Percentiles rank a stretch among this genome's conserved stretches.
Conservation (phyloP, 2,113 vertebrate species). For the Lamprotornis superbus region DNA sequence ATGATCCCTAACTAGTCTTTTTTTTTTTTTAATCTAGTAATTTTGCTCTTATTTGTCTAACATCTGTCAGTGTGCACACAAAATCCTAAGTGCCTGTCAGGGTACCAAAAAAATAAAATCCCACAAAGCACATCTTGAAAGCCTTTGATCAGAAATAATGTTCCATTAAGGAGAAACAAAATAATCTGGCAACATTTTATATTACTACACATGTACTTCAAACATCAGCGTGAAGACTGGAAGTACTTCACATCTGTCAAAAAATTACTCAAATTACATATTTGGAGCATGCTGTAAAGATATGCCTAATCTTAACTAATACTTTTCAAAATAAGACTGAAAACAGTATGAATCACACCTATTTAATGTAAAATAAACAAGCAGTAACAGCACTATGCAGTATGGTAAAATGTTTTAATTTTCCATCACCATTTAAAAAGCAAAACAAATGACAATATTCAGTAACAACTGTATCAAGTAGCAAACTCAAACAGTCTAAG, state of each 20-base stretch:
- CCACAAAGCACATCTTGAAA: not conserved
- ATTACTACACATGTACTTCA: not conserved
- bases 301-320: not conserved
- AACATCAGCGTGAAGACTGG: not conserved
- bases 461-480: not conserved
- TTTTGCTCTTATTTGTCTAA: not conserved
- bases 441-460: not conserved
- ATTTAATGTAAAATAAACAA: not conserved
- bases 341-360: constrained; percentile 3
- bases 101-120: not conserved
- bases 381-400: not conserved
- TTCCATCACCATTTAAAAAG: not conserved
- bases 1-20: not conserved
- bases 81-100: not conserved
- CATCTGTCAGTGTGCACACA: not conserved
- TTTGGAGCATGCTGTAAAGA: not conserved
- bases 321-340: not conserved
- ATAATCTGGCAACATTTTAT: not conserved
- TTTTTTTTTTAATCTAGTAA: not conserved
- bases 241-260: not conserved
- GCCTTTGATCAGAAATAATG: not conserved
- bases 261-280: not conserved
- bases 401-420: not conserved
- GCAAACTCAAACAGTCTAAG: not conserved
- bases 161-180: not conserved